Base-by-base conservation (phyloP, 2,888 invertebrate genomes). In the Chesias legatella region DNA sequence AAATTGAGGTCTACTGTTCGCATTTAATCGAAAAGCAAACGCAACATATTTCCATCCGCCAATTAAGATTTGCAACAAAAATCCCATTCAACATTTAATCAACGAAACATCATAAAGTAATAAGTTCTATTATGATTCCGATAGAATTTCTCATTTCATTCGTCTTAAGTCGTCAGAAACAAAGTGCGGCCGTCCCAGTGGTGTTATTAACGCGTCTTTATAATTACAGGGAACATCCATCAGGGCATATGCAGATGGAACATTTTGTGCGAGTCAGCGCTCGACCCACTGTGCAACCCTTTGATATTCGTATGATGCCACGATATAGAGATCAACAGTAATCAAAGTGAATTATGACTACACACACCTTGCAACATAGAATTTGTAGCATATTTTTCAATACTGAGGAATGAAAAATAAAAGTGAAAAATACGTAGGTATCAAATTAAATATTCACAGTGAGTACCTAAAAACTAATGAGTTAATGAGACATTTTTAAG, bases 171-270 rank as follows among this genome's bases (percentile, higher is more conserved):
- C 85, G 79, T 84, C 85, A 82, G 73, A 83, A 84, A 84, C 84
- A 82, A 80, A 88, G 85, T 85, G 84, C 80, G 74, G 77, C 78
- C 77, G 73, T 82, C 79, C 75, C 82, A 69, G 78, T 76, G 80
- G 83, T 89, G 80, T 88, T 89, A 89, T 89, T 89, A 89, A 79
- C 82, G 81, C 82, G 88, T 89, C 89, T 74, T 79, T 79, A 86
- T 89, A 88, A 89, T 89, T 89, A 89, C 82, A 88, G 84, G 77
- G 82, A 73, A 81, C 89, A 88, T 89, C 89, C 88, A 88, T 89
- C 89, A 89, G 72, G 71, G 73, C 80, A 80, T 77, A 85, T 83
- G 85, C 85, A 86, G 85, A 85, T 85, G 82, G 80, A 79, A 67
- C 73, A 74, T 80, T 81, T 84, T 85, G 82, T 83, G 86, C 85